These are phyloP conservation scores for Scaptomyza graminum DNA, from an alignment of 1,140 invertebrate genomes.

Conservation along the genomic window DNA sequence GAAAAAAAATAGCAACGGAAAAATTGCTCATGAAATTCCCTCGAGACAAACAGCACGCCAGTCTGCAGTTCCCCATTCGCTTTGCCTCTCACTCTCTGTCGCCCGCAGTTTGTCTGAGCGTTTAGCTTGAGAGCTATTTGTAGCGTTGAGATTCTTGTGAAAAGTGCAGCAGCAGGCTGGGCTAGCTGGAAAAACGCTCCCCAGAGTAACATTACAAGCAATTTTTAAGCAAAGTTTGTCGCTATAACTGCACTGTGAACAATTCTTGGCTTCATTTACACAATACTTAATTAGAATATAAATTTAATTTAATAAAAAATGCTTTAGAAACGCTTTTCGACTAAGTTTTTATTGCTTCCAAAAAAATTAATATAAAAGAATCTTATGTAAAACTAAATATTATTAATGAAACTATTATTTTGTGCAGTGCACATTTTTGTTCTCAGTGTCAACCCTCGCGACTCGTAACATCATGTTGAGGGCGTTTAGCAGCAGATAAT, in stretches of 20 bases:
- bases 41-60: constrained; percentile 60
- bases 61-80: constrained; percentile 4
- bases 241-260: background rate
- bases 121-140: constrained; percentile 5
- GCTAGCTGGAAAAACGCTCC: constrained; percentile 70
- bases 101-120: background rate
- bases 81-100: background rate
- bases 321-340: too few relatives aligned
- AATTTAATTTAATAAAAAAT: too few relatives aligned
- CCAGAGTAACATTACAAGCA: constrained; percentile 76
- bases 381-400: too few relatives aligned
- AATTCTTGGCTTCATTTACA: background rate
- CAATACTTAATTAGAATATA: too few relatives aligned
- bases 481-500: constrained; percentile 72
- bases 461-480: constrained; percentile 46
- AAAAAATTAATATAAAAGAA: too few relatives aligned
- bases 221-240: constrained; percentile 38
- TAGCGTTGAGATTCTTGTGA: constrained; percentile 23
- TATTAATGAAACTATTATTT: background rate
- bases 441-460: constrained; percentile 49
- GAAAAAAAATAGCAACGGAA: constrained; percentile 2
- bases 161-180: constrained; percentile 32
- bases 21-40: constrained; percentile 61
- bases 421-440: background rate
- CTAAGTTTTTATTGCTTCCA: too few relatives aligned